Base-by-base conservation (phyloP, 2,113 vertebrate genomes). In the Monopterus albus region DNA sequence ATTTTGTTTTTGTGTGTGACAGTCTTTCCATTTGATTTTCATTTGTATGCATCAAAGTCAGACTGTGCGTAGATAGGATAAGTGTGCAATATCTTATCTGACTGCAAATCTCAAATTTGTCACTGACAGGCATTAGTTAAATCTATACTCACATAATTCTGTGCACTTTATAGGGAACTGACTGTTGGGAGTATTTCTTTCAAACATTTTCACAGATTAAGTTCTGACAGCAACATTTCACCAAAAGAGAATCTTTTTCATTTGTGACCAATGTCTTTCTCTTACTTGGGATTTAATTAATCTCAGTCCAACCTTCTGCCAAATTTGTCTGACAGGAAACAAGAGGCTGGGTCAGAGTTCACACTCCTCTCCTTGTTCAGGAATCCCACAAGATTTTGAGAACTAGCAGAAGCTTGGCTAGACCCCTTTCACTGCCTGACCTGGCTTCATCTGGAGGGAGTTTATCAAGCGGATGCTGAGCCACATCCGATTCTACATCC, bases 1-100 rank as follows among this genome's bases (percentile, higher is more conserved):
- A 53, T 76, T 86, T 58, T 79, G 66, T 68, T n/a, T n/a, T n/a
- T n/a, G n/a, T n/a, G n/a, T n/a, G n/a, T n/a, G n/a, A n/a, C n/a
- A n/a, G n/a, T n/a, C n/a, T 79, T 76, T 89, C 74, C 80, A 69
- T 85, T 85, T 80, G n/a, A 86, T 83, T 84, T 84, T 79, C 75
- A 80, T 87, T 82, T 74, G 80, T 80, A 59, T 51, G 75, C 23
- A 79, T 87, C 86, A 80, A 75, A 88, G 57, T 84, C 72, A 51
- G 69, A 67, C 53, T 36, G 67, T 62, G 87, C 83, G 82, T 71
- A 78, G 85, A 75, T 40, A 72, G 84, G 83, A 87, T 88, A 63
- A 86, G 75, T 83, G 80, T 78, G 64, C 72, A 38, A 52, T 23
- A 43, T 58, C 76, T 83, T 81, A 71, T 74, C 71, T 55, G 61